Base-by-base conservation (phyloP, 2,888 invertebrate genomes). In the Drosophila mimica region DNA sequence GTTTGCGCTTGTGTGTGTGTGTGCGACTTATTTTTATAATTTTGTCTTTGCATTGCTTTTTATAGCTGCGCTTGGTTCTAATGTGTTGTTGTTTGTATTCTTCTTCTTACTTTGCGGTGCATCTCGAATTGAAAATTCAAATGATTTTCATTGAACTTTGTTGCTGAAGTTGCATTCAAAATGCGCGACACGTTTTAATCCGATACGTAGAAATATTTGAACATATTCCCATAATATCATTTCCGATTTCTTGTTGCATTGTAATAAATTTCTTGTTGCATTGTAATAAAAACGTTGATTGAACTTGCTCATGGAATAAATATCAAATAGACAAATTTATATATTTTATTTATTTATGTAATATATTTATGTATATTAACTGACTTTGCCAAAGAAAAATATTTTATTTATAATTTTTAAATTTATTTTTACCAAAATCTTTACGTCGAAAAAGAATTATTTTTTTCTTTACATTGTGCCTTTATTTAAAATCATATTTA, bases 21-120 rank as follows among this genome's bases (percentile, higher is more conserved):
- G 54, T 68, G 52, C 51, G 64, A 70, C 79, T 73, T 83, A 81
- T 88, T 77, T 83, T 74, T 83, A 88, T 74, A 76, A 78, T 65
- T 82, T 79, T 82, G 73, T 85, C 70, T 84, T 81, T 81, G 76
- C 66, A 48, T 79, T 70, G 70, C 76, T 84, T 82, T 82, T 82
- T 74, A 82, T 88, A 85, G 72, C 67, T 53, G 46, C 58, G 68
- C 69, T 67, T 69, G 65, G 65, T 79, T 69, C 7, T 46, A 7
- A 59, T 15, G 2, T 69, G 60, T 69, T 74, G 70, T 70, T 69
- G 76, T 65, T 66, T 48, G 70, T 59, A 53, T 51, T 70, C 57
- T 46, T 30, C 30, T 67, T 70, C 64, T 73, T 69, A 49, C 54
- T 62, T 75, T 60, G 64, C 53, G 54, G 36, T 74, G 67, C 74